A percentile compares a stretch with the other conserved stretches of the same genome.
Evolutionary conservation across 2,797 vertebrate genomes (phyloP).

Genomic region (Numenius phaeopus): DNA sequence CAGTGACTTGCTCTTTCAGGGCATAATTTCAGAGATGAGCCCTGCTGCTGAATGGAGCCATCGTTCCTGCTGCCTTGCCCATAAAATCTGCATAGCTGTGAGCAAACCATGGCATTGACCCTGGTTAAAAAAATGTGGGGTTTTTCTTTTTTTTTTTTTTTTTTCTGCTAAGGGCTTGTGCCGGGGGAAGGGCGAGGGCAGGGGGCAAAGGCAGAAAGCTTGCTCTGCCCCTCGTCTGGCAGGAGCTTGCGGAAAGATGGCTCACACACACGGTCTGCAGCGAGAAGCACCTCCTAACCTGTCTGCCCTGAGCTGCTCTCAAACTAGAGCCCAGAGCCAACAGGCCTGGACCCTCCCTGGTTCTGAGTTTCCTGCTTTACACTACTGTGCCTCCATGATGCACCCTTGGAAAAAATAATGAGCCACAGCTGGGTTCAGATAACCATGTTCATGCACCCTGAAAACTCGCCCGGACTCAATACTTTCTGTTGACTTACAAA

Average conservation of each 20-base stretch:
- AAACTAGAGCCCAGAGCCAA: neutral
- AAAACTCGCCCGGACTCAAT: neutral
- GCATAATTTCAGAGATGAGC: neutral
- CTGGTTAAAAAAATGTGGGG: accelerated
- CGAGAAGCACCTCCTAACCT: neutral
- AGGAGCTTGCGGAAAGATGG: neutral
- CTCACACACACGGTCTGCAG: neutral
- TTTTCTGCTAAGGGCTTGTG: neutral
- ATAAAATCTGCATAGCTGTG: neutral
- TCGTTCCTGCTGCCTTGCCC: neutral
- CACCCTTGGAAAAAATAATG: neutral
- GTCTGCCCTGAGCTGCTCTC: neutral
- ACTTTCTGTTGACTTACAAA: neutral
- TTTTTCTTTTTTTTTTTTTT: accelerated
- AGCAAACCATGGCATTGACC: neutral
- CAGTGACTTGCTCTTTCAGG: neutral
- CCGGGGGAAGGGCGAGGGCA: neutral
- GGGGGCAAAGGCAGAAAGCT: neutral
- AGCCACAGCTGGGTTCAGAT: neutral
- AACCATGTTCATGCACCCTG: neutral
- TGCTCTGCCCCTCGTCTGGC: neutral
- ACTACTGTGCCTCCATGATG: neutral
- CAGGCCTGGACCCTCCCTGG: neutral
- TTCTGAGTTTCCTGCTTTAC: neutral
- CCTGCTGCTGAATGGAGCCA: neutral